Evolutionary conservation across 2,888 invertebrate genomes (phyloP).

Genomic region (Tipula unca): DNA sequence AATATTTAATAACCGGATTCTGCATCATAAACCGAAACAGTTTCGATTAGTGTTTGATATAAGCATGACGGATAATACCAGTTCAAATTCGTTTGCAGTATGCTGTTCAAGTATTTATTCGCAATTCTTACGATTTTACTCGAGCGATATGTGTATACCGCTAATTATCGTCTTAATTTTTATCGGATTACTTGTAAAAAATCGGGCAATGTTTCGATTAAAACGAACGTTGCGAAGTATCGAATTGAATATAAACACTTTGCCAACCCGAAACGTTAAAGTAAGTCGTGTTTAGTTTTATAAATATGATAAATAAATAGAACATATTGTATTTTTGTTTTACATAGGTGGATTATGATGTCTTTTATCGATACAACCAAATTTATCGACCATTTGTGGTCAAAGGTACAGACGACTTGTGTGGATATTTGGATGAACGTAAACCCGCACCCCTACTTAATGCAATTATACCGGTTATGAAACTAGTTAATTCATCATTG

Average conservation of each 20-base stretch:
- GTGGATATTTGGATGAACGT: neutral
- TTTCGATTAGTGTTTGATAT: too few relatives aligned
- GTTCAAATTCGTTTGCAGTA: neutral
- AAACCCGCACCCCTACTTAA: neutral
- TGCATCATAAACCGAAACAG: too few relatives aligned
- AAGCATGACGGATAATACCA: too few relatives aligned
- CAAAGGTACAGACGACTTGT: neutral
- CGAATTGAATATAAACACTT: too few relatives aligned
- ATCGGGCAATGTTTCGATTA: neutral
- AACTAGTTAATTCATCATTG: neutral
- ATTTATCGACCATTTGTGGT: neutral
- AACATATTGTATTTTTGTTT: too few relatives aligned
- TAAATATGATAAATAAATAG: too few relatives aligned
- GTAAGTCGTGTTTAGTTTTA: too few relatives aligned
- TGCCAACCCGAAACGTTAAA: too few relatives aligned
- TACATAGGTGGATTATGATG: neutral
- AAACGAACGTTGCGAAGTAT: too few relatives aligned
- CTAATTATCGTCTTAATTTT: neutral
- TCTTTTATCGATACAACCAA: neutral
- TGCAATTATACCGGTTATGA: neutral
- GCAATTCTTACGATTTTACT: neutral
- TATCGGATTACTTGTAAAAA: neutral
- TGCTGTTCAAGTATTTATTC: neutral
- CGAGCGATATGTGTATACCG: neutral
- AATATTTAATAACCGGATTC: too few relatives aligned